Evolutionary conservation across 2,888 invertebrate genomes (phyloP).

Genomic region (Microctonus hyperodae): DNA sequence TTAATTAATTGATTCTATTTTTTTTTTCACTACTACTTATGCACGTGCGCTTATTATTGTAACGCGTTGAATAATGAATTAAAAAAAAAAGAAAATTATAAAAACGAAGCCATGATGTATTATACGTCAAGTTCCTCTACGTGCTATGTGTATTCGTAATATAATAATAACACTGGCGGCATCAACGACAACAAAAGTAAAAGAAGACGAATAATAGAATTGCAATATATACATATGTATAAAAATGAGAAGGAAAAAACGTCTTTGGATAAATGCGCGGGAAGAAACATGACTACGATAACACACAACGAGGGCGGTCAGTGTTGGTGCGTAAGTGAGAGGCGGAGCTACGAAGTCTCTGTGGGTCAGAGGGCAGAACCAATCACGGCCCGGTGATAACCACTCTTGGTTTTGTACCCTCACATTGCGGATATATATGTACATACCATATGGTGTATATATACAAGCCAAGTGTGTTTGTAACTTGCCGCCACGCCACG

Average conservation of each 20-base stretch:
- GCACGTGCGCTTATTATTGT: too few relatives aligned
- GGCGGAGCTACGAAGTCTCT: constrained; percentile 51
- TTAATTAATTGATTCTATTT: background rate
- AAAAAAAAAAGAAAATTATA: background rate
- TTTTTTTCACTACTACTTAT: too few relatives aligned
- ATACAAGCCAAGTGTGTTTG: background rate
- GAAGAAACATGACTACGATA: background rate
- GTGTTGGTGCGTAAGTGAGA: constrained; percentile 52
- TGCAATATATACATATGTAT: background rate
- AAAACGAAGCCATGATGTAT: too few relatives aligned
- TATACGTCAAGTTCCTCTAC: too few relatives aligned
- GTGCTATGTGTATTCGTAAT: too few relatives aligned
- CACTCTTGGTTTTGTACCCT: constrained; percentile 38
- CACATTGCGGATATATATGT: background rate
- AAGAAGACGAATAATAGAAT: background rate
- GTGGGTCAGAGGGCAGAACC: constrained; percentile 57
- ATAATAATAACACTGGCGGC: too few relatives aligned
- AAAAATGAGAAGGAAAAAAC: background rate
- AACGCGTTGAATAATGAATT: background rate
- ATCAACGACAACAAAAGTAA: too few relatives aligned
- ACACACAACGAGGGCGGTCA: constrained; percentile 39
- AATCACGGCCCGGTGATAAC: constrained; percentile 56
- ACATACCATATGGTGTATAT: background rate
- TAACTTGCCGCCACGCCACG: constrained; percentile 18
- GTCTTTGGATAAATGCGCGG: background rate